These are phyloP conservation scores for Andinoacara biseriatus DNA, from an alignment of 2,113 vertebrate genomes.

Conservation along the genomic window DNA sequence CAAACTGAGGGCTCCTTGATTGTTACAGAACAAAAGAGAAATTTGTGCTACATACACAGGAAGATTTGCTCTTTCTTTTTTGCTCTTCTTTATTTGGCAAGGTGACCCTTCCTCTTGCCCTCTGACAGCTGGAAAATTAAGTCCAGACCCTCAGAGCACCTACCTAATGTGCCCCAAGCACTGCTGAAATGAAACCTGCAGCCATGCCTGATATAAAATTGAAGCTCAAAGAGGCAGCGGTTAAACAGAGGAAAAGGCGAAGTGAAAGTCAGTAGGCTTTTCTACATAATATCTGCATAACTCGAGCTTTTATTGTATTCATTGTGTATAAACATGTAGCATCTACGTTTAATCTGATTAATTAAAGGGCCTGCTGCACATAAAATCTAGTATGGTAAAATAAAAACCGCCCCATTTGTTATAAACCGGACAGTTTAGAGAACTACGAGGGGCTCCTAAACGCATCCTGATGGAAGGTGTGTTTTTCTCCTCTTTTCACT, in stretches of 20 bases:
- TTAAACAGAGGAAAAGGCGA: not conserved
- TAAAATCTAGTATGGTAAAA: not conserved
- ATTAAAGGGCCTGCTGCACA: not conserved
- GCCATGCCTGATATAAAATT: not conserved
- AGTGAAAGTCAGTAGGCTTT: not conserved
- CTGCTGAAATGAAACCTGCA: not conserved
- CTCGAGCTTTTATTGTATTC: not conserved
- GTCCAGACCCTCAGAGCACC: not conserved
- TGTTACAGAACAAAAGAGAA: too few relatives aligned
- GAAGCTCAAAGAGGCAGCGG: not conserved
- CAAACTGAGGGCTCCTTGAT: too few relatives aligned
- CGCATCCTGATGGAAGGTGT: conserved; percentile 61
- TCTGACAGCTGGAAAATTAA: not conserved
- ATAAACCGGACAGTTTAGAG: not conserved
- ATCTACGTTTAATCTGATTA: not conserved
- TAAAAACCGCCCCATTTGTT: not conserved
- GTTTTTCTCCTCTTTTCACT: conserved; percentile 48
- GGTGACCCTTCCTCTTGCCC: too few relatives aligned
- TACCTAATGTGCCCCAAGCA: not conserved
- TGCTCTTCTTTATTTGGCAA: too few relatives aligned
- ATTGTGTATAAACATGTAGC: not conserved
- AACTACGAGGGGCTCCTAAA: conserved; percentile 57
- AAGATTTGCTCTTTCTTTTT: too few relatives aligned
- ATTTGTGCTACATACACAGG: too few relatives aligned
- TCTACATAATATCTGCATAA: not conserved